phyloP scores from a whole-genome alignment of 37 sponge, comb jelly and placozoan genomes.

The Cladorhizidae sp. region DNA sequence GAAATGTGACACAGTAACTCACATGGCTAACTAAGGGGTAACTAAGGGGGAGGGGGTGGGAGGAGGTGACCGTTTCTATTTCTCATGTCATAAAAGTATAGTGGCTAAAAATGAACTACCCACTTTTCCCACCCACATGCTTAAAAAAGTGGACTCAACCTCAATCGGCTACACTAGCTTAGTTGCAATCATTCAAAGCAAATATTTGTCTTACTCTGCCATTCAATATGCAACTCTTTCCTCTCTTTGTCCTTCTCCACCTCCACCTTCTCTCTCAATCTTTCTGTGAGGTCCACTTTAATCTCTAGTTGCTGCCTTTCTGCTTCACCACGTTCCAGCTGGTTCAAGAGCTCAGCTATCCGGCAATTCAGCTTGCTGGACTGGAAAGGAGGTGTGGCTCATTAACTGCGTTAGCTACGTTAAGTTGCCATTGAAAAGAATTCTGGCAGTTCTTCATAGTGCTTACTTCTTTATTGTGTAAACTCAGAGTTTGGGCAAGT shows the following conservation, averaged over 20 bases:
- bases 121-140: too few species aligned
- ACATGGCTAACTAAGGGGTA: too few species aligned
- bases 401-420: neutral
- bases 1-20: too few species aligned
- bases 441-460: neutral
- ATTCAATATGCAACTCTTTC: neutral
- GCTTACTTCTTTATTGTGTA: conserved; percentile 38
- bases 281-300: conserved; percentile 3
- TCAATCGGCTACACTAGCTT: too few species aligned
- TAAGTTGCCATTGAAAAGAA: neutral
- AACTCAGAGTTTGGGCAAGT: conserved; percentile 15
- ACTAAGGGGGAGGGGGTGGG: too few species aligned
- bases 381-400: neutral
- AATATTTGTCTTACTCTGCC: too few species aligned
- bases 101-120: too few species aligned
- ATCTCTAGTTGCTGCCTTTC: conserved; percentile 10
- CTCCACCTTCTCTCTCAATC: neutral
- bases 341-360: conserved; percentile 18
- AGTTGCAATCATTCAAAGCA: too few species aligned
- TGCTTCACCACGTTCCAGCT: conserved; percentile 29
- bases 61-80: too few species aligned
- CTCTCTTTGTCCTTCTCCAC: neutral
- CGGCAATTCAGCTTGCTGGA: conserved; percentile 12
- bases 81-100: too few species aligned
- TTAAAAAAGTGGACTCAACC: too few species aligned